Conservation (phyloP, 92 coral and sea anemone species). For the Paragorgia papillata region DNA sequence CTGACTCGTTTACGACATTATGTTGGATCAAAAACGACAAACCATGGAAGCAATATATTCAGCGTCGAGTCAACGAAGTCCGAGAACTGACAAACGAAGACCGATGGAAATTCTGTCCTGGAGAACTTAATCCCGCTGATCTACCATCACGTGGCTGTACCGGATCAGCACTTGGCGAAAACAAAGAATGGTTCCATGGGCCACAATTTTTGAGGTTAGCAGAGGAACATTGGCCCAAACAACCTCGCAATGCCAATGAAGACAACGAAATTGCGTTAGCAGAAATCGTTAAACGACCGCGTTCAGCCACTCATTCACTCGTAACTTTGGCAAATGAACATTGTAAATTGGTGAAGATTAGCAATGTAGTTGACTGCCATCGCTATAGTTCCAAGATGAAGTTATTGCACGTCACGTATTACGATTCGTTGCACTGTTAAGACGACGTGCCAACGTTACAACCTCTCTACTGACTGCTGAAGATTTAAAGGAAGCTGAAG, state of each 20-base stretch:
- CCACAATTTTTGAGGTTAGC: not conserved
- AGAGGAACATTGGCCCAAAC: not conserved
- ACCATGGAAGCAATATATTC: conserved; percentile 36
- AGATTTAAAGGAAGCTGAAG: conserved; percentile 61
- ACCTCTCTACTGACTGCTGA: conserved; percentile 35
- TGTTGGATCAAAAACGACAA: conserved; percentile 26
- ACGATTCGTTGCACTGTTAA: conserved; percentile 45
- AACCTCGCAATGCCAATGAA: not conserved
- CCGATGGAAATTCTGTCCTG: conserved; percentile 1
- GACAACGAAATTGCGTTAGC: conserved; percentile 26
- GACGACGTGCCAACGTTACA: not conserved
- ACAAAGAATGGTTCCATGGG: conserved; percentile 10
- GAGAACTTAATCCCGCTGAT: not conserved
- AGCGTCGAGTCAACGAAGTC: conserved; percentile 20
- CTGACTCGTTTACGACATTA: conserved; percentile 8
- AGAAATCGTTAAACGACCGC: conserved; percentile 38
- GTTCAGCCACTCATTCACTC: not conserved
- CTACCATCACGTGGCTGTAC: conserved; percentile 33
- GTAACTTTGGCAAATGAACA: not conserved
- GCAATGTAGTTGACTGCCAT: conserved; percentile 39
- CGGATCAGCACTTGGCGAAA: not conserved
- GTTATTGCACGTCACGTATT: conserved; percentile 55
- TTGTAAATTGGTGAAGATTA: not conserved
- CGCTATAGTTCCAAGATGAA: conserved; percentile 29
- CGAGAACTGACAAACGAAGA: conserved; percentile 18